These are phyloP conservation scores for Noctua janthina DNA, from an alignment of 2,888 invertebrate species.

Conservation along the genomic window DNA sequence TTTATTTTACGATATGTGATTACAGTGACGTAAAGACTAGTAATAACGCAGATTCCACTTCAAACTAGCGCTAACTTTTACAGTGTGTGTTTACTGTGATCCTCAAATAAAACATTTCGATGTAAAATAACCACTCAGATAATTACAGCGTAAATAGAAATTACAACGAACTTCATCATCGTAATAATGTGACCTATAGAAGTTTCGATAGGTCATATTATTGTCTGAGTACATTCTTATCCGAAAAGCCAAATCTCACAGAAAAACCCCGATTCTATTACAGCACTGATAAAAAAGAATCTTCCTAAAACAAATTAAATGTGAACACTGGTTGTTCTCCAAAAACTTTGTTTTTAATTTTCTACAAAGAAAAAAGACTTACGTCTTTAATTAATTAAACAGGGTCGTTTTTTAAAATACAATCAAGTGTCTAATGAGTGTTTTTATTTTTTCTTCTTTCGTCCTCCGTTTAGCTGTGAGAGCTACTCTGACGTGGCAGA, in stretches of 20 bases:
- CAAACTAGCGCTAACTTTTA: neutral
- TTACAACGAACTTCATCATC: neutral
- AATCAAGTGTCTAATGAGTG: slow-evolving; percentile 78
- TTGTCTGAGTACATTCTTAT: no score
- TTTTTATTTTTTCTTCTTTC: slow-evolving; percentile 69
- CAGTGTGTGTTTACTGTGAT: no score
- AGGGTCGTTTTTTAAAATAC: slow-evolving; percentile 72
- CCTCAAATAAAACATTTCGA: neutral
- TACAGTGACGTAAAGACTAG: neutral
- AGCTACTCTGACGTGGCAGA: slow-evolving; percentile 60
- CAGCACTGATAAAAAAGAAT: slow-evolving; percentile 29
- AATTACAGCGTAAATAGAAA: neutral
- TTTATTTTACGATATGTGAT: neutral
- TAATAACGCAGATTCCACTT: neutral
- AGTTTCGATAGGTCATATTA: no score
- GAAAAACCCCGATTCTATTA: neutral
- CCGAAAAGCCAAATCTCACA: neutral
- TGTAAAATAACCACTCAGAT: neutral
- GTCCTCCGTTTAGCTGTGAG: slow-evolving; percentile 61
- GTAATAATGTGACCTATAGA: neutral
- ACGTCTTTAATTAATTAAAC: slow-evolving; percentile 81
- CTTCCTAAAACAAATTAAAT: slow-evolving; percentile 54
- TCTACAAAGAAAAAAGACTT: slow-evolving; percentile 71
- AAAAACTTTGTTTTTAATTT: slow-evolving; percentile 78
- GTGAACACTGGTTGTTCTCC: slow-evolving; percentile 12